A percentile compares a stretch with the other conserved stretches of the same genome.
Conservation (phyloP, 2,113 vertebrate genomes). For the Sitta europaea region DNA sequence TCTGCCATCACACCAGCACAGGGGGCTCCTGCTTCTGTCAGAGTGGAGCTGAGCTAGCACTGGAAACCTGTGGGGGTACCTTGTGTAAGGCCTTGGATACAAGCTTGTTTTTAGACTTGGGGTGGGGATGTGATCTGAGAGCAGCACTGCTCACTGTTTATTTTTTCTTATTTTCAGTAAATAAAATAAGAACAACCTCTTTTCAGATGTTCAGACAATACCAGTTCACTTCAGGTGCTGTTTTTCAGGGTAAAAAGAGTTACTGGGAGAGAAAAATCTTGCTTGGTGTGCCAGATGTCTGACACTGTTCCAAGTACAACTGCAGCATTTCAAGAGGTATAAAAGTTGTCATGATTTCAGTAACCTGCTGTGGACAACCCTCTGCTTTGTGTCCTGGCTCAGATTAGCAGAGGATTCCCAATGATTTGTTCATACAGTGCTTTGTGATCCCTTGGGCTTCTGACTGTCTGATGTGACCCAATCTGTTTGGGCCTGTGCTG, state of each 20-base stretch:
- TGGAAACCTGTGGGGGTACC: neutral
- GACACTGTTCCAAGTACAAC: neutral
- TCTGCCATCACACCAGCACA: fast-evolving
- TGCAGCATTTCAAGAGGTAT: neutral
- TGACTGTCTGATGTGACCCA: too few species aligned
- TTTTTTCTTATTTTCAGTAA: neutral
- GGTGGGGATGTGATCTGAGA: neutral
- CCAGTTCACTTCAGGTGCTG: neutral
- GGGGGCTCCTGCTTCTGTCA: fast-evolving
- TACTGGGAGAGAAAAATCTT: neutral
- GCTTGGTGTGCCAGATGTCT: neutral
- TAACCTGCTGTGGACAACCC: neutral
- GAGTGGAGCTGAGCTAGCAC: fast-evolving
- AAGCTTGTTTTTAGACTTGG: neutral
- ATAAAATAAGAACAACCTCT: neutral
- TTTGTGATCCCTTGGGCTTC: neutral
- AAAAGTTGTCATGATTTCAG: neutral
- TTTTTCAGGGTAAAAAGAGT: neutral
- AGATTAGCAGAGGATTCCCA: fast-evolving
- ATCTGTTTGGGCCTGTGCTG: neutral
- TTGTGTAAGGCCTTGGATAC: too few species aligned
- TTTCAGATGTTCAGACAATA: neutral
- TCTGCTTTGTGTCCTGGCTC: fast-evolving
- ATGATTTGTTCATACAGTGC: fast-evolving
- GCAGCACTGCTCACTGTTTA: neutral